These are phyloP conservation scores for Barnardius zonarius DNA, from an alignment of 2,113 vertebrate species.

Conservation along the genomic window DNA sequence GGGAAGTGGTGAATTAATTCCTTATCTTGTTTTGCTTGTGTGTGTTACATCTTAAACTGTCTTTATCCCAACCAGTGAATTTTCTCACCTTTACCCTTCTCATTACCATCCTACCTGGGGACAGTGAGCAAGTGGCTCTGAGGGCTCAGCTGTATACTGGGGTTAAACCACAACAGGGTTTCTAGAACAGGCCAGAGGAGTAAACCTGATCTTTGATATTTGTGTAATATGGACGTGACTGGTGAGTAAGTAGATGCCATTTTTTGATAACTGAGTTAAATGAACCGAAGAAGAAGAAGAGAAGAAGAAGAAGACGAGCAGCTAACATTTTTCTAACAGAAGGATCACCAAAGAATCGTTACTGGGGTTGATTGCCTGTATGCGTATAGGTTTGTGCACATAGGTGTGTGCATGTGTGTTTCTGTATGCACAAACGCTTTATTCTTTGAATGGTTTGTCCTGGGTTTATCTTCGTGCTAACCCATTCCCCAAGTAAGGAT, in stretches of 20 bases:
- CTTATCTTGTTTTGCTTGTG: not conserved
- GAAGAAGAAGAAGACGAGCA: not conserved
- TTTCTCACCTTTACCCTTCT: not conserved
- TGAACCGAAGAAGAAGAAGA: not conserved
- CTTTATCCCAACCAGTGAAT: not conserved
- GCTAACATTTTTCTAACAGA: not conserved
- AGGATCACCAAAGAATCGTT: not conserved
- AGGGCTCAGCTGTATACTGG: not conserved
- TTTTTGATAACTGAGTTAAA: not conserved
- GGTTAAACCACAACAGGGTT: not conserved
- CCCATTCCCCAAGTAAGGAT: not conserved
- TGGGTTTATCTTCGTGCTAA: not conserved
- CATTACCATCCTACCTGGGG: not conserved
- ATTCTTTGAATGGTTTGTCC: not conserved
- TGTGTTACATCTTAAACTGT: not conserved
- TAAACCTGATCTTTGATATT: not conserved
- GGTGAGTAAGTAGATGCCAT: not conserved
- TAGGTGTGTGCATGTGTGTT: too few relatives aligned
- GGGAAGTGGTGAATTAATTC: not conserved
- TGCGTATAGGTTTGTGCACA: fast-evolving
- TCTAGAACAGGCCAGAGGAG: not conserved
- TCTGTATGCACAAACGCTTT: not conserved
- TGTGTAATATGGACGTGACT: not conserved
- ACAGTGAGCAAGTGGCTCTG: fast-evolving
- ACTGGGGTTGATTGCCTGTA: not conserved